Evolutionary conservation across 2,113 vertebrate species (phyloP).

Genomic region (Alligator mississippiensis): DNA sequence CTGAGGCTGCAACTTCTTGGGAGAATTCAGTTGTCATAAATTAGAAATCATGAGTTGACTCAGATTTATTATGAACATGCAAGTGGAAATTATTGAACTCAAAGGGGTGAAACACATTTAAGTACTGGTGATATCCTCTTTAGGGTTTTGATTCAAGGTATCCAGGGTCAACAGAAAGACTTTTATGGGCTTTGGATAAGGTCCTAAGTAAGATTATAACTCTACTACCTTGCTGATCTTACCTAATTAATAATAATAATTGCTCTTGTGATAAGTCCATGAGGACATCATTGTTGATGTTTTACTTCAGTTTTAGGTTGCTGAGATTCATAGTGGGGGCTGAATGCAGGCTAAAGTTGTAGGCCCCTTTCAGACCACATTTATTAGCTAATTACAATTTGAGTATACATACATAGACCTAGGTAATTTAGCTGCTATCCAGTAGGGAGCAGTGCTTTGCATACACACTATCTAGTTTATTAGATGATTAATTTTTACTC

Average conservation of each 20-base stretch:
- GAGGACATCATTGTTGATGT: not conserved
- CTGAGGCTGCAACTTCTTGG: not conserved
- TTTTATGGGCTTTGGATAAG: not conserved
- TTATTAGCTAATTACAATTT: not conserved
- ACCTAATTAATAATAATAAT: slow-evolving; percentile 5
- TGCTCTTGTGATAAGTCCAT: not conserved
- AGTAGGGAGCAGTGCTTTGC: not conserved
- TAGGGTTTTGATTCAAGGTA: not conserved
- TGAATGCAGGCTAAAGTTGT: not conserved
- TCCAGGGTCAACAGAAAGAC: not conserved
- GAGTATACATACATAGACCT: not conserved
- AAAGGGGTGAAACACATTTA: not conserved
- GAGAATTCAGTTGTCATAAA: not conserved
- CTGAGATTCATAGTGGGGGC: not conserved
- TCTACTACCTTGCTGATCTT: not conserved
- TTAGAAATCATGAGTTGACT: not conserved
- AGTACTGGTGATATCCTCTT: not conserved
- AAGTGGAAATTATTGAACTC: not conserved
- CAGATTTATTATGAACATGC: not conserved
- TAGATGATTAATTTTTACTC: not conserved
- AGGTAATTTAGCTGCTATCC: slow-evolving; percentile 12
- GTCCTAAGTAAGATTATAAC: not conserved
- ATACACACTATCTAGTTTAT: not conserved
- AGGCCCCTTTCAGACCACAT: not conserved
- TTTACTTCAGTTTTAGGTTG: not conserved